Evolutionary conservation across 2,888 invertebrate genomes (phyloP).

Genomic region (Clusia tigrina): DNA sequence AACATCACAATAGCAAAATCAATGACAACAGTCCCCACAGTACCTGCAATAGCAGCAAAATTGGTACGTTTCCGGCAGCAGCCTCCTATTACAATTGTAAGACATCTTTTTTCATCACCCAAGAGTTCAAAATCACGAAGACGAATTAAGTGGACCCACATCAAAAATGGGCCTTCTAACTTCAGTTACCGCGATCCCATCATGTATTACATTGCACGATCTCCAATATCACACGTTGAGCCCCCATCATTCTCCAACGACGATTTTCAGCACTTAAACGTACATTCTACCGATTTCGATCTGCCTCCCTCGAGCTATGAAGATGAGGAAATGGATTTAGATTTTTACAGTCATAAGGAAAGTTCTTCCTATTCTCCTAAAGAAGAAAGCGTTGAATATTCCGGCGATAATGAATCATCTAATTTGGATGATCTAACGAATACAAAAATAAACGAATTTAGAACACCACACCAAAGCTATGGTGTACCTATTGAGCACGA

Average conservation of each 20-base stretch:
- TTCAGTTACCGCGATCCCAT: slow-evolving; percentile 37
- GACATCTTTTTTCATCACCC: slow-evolving; percentile 39
- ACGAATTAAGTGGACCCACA: slow-evolving; percentile 49
- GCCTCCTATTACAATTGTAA: slow-evolving; percentile 50
- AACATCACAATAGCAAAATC: slow-evolving; percentile 15
- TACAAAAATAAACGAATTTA: background rate
- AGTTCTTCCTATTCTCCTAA: slow-evolving; percentile 44
- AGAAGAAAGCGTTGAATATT: slow-evolving; percentile 45
- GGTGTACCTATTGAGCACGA: slow-evolving; percentile 40
- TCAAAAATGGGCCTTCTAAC: slow-evolving; percentile 51
- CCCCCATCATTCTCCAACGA: slow-evolving; percentile 47
- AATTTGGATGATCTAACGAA: slow-evolving; percentile 23
- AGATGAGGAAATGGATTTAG: slow-evolving; percentile 54
- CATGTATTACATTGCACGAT: slow-evolving; percentile 40
- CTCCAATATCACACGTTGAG: slow-evolving; percentile 32
- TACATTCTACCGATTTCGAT: slow-evolving; percentile 50
- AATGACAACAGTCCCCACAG: slow-evolving; percentile 27
- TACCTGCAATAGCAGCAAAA: slow-evolving; percentile 48
- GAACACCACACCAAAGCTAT: slow-evolving; percentile 45
- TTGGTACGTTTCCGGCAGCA: slow-evolving; percentile 55
- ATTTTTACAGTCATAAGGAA: slow-evolving; percentile 51
- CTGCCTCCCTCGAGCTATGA: slow-evolving; percentile 56
- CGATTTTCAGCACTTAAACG: slow-evolving; percentile 51
- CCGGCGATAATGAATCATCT: slow-evolving; percentile 29
- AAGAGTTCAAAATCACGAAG: slow-evolving; percentile 50